Conservation (phyloP, 2,797 vertebrate genomes). For the Diplodus sargus region DNA sequence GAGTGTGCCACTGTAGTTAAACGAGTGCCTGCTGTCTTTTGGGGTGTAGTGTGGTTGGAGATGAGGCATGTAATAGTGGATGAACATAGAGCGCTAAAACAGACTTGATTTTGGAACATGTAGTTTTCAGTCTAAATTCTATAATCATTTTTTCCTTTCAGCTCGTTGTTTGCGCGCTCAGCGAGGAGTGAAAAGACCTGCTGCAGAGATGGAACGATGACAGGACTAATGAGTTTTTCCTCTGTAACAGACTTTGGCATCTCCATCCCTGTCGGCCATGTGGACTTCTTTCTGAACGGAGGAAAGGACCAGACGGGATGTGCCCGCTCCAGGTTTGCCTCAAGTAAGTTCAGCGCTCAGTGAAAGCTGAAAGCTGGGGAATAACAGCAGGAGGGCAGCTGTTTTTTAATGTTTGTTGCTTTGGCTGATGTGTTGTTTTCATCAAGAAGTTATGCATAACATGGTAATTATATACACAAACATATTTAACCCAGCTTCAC, state of each 20-base stretch:
- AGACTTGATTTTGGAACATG: not conserved
- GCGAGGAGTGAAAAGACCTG: not conserved
- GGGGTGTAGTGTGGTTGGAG: not conserved
- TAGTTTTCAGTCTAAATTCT: not conserved
- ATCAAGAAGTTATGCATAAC: not conserved
- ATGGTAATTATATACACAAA: not conserved
- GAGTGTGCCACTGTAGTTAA: not conserved
- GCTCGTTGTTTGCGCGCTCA: not conserved
- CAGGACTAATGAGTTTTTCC: not conserved
- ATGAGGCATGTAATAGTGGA: not conserved
- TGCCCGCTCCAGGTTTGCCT: slow-evolving; percentile 76
- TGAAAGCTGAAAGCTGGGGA: not conserved
- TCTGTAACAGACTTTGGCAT: slow-evolving; percentile 91
- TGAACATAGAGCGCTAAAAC: not conserved
- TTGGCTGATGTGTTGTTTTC: not conserved
- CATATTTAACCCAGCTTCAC: not conserved
- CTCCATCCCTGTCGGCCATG: slow-evolving; percentile 94
- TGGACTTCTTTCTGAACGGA: slow-evolving; percentile 95
- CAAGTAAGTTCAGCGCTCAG: slow-evolving; percentile 73
- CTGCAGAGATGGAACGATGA: not conserved
- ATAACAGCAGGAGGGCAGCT: slow-evolving; percentile 3
- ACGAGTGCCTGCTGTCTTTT: not conserved
- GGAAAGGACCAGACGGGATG: slow-evolving; percentile 96
- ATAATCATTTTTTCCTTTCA: not conserved
- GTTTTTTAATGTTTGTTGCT: too few relatives aligned